Conservation (phyloP, 1,140 invertebrate genomes). For the Pachypeltis micranthus region DNA sequence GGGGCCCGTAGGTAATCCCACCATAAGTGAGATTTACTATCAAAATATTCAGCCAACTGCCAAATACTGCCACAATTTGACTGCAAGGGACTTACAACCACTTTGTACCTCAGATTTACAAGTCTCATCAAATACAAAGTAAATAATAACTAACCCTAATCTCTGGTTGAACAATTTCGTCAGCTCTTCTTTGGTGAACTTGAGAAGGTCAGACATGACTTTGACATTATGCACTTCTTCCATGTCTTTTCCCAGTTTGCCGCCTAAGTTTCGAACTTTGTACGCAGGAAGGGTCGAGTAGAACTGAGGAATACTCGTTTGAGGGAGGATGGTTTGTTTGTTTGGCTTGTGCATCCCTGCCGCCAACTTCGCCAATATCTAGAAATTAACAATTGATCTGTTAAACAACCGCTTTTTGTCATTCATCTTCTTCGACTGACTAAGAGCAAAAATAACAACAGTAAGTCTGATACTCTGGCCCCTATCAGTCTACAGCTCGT, state of each 20-base stretch:
- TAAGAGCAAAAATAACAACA: too few species aligned
- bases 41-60: not conserved
- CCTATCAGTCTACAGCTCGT: too few species aligned
- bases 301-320: constrained; percentile 45
- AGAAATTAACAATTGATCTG: too few species aligned
- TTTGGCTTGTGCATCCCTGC: constrained; percentile 91
- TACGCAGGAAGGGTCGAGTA: constrained; percentile 57
- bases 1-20: too few species aligned
- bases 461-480: too few species aligned
- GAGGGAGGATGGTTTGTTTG: constrained; percentile 77
- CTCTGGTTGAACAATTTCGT: constrained; percentile 66
- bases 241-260: constrained; percentile 71
- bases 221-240: constrained; percentile 57
- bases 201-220: constrained; percentile 63
- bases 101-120: not conserved
- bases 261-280: constrained; percentile 75
- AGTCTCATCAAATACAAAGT: not conserved
- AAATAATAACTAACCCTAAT: constrained; percentile 53
- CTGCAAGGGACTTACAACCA: too few species aligned
- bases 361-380: constrained; percentile 80
- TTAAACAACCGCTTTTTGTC: too few species aligned
- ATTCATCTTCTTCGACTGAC: too few species aligned
- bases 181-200: constrained; percentile 54
- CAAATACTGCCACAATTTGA: too few species aligned
- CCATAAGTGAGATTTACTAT: too few species aligned